Conservation (phyloP, 2,113 vertebrate species). For the Mungos mungo region DNA sequence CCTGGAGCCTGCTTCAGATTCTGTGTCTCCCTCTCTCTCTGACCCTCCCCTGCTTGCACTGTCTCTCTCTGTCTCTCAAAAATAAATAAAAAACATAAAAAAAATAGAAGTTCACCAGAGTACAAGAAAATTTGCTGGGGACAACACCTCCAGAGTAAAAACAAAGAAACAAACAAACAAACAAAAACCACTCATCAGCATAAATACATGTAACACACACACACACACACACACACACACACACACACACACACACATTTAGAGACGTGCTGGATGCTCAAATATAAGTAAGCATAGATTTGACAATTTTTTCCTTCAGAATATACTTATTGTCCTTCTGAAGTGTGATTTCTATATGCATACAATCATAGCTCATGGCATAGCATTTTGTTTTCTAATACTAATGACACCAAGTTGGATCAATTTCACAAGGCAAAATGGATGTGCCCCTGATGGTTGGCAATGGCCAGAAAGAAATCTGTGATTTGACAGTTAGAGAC, state of each 20-base stretch:
- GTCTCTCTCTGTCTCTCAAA: too few relatives aligned
- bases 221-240: not conserved
- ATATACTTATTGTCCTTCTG: not conserved
- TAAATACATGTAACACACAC: not conserved
- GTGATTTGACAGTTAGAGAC: not conserved
- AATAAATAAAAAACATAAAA: too few relatives aligned
- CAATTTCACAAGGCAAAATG: not conserved
- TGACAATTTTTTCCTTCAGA: not conserved
- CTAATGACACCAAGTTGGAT: not conserved
- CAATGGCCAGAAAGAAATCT: not conserved
- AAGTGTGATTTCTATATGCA: not conserved
- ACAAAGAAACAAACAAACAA: not conserved
- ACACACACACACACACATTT: not conserved
- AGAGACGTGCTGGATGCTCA: not conserved
- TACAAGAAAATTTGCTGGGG: not conserved
- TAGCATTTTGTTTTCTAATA: not conserved
- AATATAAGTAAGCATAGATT: not conserved
- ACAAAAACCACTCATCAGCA: not conserved
- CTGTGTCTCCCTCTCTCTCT: too few relatives aligned
- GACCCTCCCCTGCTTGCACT: too few relatives aligned
- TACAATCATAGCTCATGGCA: too few relatives aligned
- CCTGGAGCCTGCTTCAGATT: too few relatives aligned
- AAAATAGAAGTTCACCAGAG: not conserved
- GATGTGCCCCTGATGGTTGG: not conserved
- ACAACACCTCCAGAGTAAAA: not conserved